Conservation (phyloP, 2,888 invertebrate genomes). For the Xestia xanthographa region DNA sequence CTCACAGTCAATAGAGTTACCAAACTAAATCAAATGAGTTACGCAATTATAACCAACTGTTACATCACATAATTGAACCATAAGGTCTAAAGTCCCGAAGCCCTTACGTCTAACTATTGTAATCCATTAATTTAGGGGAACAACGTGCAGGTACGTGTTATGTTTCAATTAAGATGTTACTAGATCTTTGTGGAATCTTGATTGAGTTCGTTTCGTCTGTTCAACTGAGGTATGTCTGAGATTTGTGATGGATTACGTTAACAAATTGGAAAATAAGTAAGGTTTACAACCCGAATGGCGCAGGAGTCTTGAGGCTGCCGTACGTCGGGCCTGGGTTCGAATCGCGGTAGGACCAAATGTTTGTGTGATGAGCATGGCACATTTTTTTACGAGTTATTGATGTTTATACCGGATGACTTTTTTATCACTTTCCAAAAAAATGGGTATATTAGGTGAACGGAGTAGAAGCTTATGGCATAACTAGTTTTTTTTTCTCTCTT, state of each 20-base stretch:
- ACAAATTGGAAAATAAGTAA: neutral
- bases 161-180: slow-evolving; percentile 59
- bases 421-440: too few species aligned
- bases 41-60: slow-evolving; percentile 32
- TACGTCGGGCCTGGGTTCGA: too few species aligned
- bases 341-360: too few species aligned
- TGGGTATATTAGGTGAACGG: too few species aligned
- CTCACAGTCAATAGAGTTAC: slow-evolving; percentile 6
- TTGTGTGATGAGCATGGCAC: too few species aligned
- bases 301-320: too few species aligned
- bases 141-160: slow-evolving; percentile 51
- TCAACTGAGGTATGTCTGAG: slow-evolving; percentile 1
- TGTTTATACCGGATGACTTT: too few species aligned
- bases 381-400: too few species aligned
- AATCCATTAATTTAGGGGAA: slow-evolving; percentile 64
- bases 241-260: slow-evolving; percentile 14
- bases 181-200: slow-evolving; percentile 4
- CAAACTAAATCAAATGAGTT: slow-evolving; percentile 37
- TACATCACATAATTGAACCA: slow-evolving; percentile 26
- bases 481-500: too few species aligned
- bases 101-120: slow-evolving; percentile 50
- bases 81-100: slow-evolving; percentile 31
- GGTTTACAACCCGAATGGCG: too few species aligned
- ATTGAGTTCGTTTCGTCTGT: slow-evolving; percentile 20
- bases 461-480: too few species aligned